Evolutionary conservation across 2,113 vertebrate genomes (phyloP), one percentile per base, ranked within the genome.

Genomic region (Neolamprologus kungweensis): DNA sequence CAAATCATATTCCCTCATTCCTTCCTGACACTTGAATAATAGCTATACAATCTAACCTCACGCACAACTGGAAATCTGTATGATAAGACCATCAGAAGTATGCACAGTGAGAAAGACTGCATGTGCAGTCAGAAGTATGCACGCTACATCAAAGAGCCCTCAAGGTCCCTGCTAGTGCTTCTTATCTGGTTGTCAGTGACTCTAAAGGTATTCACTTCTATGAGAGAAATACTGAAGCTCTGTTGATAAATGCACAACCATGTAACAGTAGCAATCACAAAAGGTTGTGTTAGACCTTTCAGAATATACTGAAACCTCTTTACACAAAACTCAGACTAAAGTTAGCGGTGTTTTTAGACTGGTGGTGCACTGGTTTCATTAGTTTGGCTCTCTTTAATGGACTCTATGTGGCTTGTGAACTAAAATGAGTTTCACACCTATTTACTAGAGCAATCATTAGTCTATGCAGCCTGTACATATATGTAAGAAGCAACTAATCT

Each of bases 11-110:
- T 6, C 31, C 42, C 45, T 71, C 37, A 33, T 21, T 51, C 40
- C 54, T 0, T 33, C 9, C 2, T 86, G 85, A 71, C 84, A 89
- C 63, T 60, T 78, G 8, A 51, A 89, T 54, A 87, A 90, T 63
- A 35, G 68, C 51, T 47, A 42, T 47, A n/a, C 78, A 1, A 1
- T 9, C 28, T 10, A 63, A 57, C 26, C 21, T 40, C 16, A 7
- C 3, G 1, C 21, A n/a, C 42, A 58, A 51, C 5, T 73, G 7
- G 16, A 17, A 33, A 87, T 81, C 37, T 54, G 37, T 12, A 19
- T 23, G 45, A 57, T 42, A 7, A 19, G 33, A 35, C 33, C 17
- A 54, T 78, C 50, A 80, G 16, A 80, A 1, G 75, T 55, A 54
- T 9, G 33, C 68, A 19, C 23, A 23, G 40, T 45, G 40, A 47